Base-by-base conservation (phyloP, 2,113 vertebrate species). In the Nicator chloris region DNA sequence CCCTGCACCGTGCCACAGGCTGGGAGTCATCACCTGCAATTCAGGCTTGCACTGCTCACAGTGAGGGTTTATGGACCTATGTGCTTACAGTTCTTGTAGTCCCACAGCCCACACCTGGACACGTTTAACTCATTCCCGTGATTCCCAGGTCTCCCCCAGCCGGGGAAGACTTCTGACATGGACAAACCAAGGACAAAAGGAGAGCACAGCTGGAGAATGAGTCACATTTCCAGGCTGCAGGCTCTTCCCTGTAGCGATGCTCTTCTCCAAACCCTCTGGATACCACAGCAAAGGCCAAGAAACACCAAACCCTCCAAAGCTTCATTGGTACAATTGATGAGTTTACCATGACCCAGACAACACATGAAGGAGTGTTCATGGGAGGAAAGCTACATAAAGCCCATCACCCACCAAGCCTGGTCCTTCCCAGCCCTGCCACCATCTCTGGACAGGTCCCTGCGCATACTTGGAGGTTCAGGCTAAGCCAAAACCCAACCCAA, bases 341-440 rank as follows among this genome's bases (percentile, higher is more conserved):
- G 47, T 17, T 45, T 31, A 44, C 12, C 14, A 3, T 1, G 39
- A 71, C 17, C 15, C 35, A 33, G 9, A n/a, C 6, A 40, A 19
- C 26, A 28, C 4, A 1, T 10, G 44, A 10, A 42, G 44, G 50
- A 73, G 5, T 2, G 1, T 15, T 65, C 47, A 37, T 3, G 4
- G 0, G 0, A 72, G 24, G 12, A 71, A 64, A 21, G 7, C 39
- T 28, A 66, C 0, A 0, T 22, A 11, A 59, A 71, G 6, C 7
- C 35, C 57, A 40, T 12, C 63, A 76, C 30, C 10, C 66, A 57
- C 27, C 4, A 5, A 4, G 11, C 18, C 51, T 35, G 19, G 31
- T 18, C 26, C 49, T 60, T 44, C 42, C 31, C 42, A 85, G 37
- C 30, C 42, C 42, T 37, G 26, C 17, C 44, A 63, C 19, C 22